Evolutionary conservation across 2,888 invertebrate species (phyloP).

Genomic region (Exocentrus adspersus): DNA sequence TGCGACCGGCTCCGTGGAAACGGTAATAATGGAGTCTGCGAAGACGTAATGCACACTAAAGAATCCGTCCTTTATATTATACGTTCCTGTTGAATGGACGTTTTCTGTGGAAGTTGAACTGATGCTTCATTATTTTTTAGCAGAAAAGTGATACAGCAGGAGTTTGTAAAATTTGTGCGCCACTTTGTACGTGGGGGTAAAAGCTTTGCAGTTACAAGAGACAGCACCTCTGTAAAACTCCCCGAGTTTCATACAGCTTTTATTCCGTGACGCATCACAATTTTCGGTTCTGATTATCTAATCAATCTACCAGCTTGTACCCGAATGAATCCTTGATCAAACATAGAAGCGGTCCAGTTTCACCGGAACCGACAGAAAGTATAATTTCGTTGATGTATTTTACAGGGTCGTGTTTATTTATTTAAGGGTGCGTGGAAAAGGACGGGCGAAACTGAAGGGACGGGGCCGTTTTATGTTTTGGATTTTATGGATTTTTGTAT

Average conservation of each 20-base stretch:
- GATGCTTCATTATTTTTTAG: no score
- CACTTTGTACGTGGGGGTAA: no score
- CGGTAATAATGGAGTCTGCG: slow-evolving; percentile 13
- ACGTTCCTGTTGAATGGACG: no score
- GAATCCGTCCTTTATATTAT: no score
- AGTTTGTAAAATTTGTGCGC: no score
- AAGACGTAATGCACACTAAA: slow-evolving; percentile 19
- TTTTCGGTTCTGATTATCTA: no score
- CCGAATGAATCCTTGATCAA: neutral
- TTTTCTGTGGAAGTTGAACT: slow-evolving; percentile 2
- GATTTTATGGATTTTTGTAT: neutral
- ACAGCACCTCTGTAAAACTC: no score
- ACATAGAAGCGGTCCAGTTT: neutral
- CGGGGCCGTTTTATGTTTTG: neutral
- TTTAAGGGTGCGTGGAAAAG: neutral
- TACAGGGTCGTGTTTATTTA: neutral
- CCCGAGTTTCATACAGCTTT: no score
- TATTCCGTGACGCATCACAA: no score
- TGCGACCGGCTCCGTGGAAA: slow-evolving; percentile 6
- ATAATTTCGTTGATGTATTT: neutral
- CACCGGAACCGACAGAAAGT: neutral
- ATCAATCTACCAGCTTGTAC: neutral
- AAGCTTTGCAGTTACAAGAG: no score
- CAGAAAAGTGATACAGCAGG: no score
- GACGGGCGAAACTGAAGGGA: neutral